Evolutionary conservation across 2,113 vertebrate genomes (phyloP).

Genomic region (Malurus alboscapulatus): DNA sequence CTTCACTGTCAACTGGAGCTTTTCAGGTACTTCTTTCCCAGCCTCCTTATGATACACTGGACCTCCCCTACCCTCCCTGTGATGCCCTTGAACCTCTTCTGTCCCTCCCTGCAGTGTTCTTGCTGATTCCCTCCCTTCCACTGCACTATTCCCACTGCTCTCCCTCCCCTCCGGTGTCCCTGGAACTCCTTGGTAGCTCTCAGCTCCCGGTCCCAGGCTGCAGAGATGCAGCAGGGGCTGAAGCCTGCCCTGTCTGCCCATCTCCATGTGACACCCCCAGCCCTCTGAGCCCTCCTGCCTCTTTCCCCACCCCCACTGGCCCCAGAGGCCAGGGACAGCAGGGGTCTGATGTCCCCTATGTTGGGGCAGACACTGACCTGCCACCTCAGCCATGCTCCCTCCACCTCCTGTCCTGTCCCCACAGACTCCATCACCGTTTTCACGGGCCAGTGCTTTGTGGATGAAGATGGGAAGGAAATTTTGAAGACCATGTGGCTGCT

Average conservation of each 20-base stretch:
- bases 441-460: conserved; percentile 15
- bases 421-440: not conserved
- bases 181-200: not conserved
- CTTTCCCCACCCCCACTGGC: not conserved
- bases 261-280: rapidly evolving
- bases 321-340: not conserved
- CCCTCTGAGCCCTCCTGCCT: not conserved
- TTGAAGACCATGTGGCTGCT: conserved; percentile 49
- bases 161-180: not conserved
- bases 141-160: rapidly evolving
- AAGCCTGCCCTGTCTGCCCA: not conserved
- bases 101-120: too few relatives aligned
- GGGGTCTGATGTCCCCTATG: rapidly evolving
- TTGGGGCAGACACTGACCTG: not conserved
- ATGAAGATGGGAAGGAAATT: rapidly evolving
- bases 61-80: not conserved
- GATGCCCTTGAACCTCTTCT: rapidly evolving
- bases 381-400: rapidly evolving
- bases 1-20: not conserved
- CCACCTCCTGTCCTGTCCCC: not conserved
- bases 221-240: not conserved
- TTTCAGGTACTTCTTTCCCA: not conserved
- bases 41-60: rapidly evolving
- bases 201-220: not conserved
- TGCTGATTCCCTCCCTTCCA: not conserved